Evolutionary conservation across 1,140 invertebrate genomes (phyloP), one percentile per base, ranked within the genome.

Genomic region (Gryon sp.): DNA sequence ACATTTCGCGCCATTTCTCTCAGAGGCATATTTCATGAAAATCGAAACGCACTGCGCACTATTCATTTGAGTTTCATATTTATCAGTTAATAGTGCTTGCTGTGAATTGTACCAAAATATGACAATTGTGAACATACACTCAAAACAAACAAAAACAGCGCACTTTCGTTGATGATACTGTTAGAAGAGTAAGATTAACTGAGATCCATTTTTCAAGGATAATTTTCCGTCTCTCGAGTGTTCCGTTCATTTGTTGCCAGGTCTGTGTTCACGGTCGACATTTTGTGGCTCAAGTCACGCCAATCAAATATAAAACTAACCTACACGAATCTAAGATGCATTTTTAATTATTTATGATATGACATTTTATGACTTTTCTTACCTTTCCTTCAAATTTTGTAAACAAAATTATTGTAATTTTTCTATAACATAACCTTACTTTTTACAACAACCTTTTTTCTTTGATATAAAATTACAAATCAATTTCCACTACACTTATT

Each of bases 221-320:
- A 36, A 62, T 81, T 52, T 18, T 68, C 82, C 83, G 84, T 80
- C 52, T 85, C 66, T 75, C 60, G 78, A 86, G 78, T 82, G 81
- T 78, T 80, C 76, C 75, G 55, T 83, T 81, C 74, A 80, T 48
- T 72, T 72, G 74, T 72, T 70, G 53, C 43, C 66, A 77, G 74
- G 74, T 82, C 86, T 87, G 84, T 83, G 74, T 83, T 86, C 85
- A 88, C 86, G 86, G 86, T 85, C 59, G 45, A 80, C 79, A 80
- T 82, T 75, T 81, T 55, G 12, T 86, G 86, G 81, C 86, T 88
- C 84, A 78, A 87, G 78, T 80, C 85, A 87, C 86, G 86, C 85
- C 86, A 87, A 85, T 87, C 84, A 86, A 77, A 80, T 52, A 60
- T 11, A 53, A 34, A 53, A 48, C 73, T 76, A 76, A 76, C 74